phyloP scores from a whole-genome alignment of 1,140 invertebrate species.

The Drosophila sechellia region DNA sequence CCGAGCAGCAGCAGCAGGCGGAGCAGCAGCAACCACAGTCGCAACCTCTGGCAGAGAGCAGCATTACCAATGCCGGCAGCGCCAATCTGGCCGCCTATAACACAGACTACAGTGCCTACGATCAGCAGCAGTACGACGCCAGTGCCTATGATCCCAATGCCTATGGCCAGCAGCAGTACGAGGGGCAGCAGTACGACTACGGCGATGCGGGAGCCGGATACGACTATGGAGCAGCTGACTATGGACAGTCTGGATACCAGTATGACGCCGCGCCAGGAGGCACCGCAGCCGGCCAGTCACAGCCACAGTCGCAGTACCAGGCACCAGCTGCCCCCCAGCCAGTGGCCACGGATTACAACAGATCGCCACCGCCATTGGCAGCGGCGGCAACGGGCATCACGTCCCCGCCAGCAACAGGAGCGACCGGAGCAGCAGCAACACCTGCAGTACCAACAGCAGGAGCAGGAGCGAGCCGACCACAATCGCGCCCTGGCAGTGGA shows the following conservation, averaged over 20 bases:
- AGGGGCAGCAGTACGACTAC: slow-evolving; percentile 69
- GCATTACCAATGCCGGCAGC: slow-evolving; percentile 47
- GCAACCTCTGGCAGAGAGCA: slow-evolving; percentile 35
- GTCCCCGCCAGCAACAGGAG: slow-evolving; percentile 42
- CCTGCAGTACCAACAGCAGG: slow-evolving; percentile 19
- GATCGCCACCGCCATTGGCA: slow-evolving; percentile 57
- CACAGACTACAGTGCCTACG: slow-evolving; percentile 79
- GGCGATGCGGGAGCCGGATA: slow-evolving; percentile 56
- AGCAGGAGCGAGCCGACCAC: slow-evolving; percentile 65
- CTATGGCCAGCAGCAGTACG: slow-evolving; percentile 74
- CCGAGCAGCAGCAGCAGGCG: slow-evolving; percentile 56
- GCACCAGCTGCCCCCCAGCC: slow-evolving; percentile 34
- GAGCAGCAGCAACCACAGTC: slow-evolving; percentile 39
- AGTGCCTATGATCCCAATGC: slow-evolving; percentile 68
- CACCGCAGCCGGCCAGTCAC: slow-evolving; percentile 41
- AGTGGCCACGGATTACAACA: slow-evolving; percentile 49
- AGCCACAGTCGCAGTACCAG: slow-evolving; percentile 19
- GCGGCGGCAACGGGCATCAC: slow-evolving; percentile 44
- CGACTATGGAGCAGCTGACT: slow-evolving; percentile 56
- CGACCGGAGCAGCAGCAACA: slow-evolving; percentile 36
- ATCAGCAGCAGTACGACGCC: slow-evolving; percentile 81
- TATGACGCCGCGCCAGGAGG: slow-evolving; percentile 59
- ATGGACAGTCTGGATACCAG: slow-evolving; percentile 67
- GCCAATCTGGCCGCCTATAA: slow-evolving; percentile 74
- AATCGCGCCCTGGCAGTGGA: slow-evolving; percentile 79